Conservation (phyloP, 2,888 invertebrate species). For the Abscondita cerata region DNA sequence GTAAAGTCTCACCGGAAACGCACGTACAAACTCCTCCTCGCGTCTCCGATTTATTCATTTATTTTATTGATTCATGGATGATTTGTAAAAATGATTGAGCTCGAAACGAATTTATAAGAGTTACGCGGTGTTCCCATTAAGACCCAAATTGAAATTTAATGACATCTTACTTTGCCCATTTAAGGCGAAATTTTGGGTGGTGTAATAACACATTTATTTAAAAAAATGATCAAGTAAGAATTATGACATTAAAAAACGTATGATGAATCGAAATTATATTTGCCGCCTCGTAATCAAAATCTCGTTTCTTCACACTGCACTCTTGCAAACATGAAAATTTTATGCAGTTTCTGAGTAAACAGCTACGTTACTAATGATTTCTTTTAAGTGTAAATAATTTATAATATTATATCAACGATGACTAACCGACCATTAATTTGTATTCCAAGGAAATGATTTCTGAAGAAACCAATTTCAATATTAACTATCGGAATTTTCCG, state of each 20-base stretch:
- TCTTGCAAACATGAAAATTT: slow-evolving; percentile 6
- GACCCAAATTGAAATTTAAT: slow-evolving; percentile 21
- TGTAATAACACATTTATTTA: slow-evolving; percentile 14
- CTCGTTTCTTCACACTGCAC: slow-evolving; percentile 21
- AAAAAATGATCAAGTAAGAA: slow-evolving; percentile 16
- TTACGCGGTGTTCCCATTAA: not conserved
- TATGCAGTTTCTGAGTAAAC: not conserved
- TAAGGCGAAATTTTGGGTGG: slow-evolving; percentile 1
- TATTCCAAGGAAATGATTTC: too few species aligned
- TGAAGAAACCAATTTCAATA: too few species aligned
- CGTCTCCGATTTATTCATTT: slow-evolving; percentile 9
- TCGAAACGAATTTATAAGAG: not conserved
- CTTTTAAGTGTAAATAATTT: not conserved
- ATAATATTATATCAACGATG: too few species aligned
- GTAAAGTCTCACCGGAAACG: slow-evolving; percentile 47
- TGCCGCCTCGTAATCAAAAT: slow-evolving; percentile 28
- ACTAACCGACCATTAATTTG: too few species aligned
- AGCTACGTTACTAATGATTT: not conserved
- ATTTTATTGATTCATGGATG: slow-evolving; percentile 25
- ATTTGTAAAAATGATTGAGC: not conserved
- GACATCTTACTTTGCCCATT: not conserved
- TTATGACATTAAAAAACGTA: slow-evolving; percentile 13
- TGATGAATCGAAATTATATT: slow-evolving; percentile 22
- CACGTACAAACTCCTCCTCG: slow-evolving; percentile 35
- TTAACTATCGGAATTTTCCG: too few species aligned